Conservation (phyloP, 2,888 invertebrate species). For the Strigamia maritima region DNA sequence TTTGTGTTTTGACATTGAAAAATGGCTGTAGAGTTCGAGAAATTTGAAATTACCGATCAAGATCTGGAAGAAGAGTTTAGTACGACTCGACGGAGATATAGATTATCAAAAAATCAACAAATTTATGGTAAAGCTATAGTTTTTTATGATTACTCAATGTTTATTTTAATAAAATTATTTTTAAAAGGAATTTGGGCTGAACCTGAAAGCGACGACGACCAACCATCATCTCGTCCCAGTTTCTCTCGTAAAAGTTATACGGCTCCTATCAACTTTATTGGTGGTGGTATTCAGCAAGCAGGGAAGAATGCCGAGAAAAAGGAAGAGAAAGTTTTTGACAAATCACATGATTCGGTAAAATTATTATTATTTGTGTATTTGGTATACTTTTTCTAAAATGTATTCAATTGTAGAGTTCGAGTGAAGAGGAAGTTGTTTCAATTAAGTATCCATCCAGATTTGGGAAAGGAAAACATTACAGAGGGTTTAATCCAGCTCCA, state of each 20-base stretch:
- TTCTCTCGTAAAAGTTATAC: slow-evolving; percentile 60
- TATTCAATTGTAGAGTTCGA: not conserved
- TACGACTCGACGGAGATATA: slow-evolving; percentile 62
- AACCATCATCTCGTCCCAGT: slow-evolving; percentile 50
- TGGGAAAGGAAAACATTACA: not conserved
- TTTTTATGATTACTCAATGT: no score
- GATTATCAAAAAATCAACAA: slow-evolving; percentile 79
- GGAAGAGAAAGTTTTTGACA: slow-evolving; percentile 43
- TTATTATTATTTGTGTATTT: not conserved
- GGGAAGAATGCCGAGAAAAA: slow-evolving; percentile 63
- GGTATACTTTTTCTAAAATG: not conserved
- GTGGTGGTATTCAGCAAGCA: slow-evolving; percentile 82
- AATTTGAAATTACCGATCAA: slow-evolving; percentile 91
- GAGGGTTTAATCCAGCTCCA: not conserved
- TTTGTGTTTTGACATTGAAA: not conserved
- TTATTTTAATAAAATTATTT: no score
- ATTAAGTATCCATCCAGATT: not conserved
- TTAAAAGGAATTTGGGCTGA: slow-evolving; percentile 94
- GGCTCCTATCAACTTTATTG: slow-evolving; percentile 84
- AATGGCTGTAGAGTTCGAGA: slow-evolving; percentile 78
- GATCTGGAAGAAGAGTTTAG: slow-evolving; percentile 92
- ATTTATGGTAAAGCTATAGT: slow-evolving; percentile 72
- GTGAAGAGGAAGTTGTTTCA: not conserved
- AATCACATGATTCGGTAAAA: slow-evolving; percentile 29
- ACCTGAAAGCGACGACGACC: slow-evolving; percentile 71